phyloP scores from a whole-genome alignment of 2,113 vertebrate genomes.

The Halcyon senegalensis region DNA sequence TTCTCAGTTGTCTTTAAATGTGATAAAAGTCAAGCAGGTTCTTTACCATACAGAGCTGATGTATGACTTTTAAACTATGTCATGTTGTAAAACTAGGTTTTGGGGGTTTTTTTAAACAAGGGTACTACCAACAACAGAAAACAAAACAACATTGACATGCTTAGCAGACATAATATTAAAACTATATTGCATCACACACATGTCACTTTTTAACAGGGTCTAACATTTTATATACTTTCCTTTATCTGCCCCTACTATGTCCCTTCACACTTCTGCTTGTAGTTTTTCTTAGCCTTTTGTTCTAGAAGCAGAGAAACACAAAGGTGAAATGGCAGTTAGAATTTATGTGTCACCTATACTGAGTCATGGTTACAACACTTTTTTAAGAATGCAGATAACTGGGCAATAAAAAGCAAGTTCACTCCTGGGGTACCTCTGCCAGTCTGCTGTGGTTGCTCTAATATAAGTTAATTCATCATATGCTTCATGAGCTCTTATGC shows the following conservation, averaged over 20 bases:
- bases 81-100: background rate
- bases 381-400: background rate
- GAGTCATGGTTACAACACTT: background rate
- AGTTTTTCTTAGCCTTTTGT: background rate
- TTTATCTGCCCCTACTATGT: background rate
- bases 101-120: background rate
- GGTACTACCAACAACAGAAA: background rate
- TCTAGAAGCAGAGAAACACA: background rate
- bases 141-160: background rate
- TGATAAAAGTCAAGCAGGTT: background rate
- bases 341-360: background rate
- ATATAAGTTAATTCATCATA: background rate
- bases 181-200: background rate
- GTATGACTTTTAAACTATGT: background rate
- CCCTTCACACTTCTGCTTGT: background rate
- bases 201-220: background rate
- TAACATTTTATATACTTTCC: background rate
- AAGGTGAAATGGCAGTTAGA: background rate
- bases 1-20: background rate
- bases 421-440: background rate
- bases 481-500: background rate
- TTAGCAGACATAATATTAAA: background rate
- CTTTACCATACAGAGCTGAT: background rate
- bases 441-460: background rate
- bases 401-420: background rate